Conservation (phyloP, 2,888 invertebrate genomes). For the Dendrolimus houi region DNA sequence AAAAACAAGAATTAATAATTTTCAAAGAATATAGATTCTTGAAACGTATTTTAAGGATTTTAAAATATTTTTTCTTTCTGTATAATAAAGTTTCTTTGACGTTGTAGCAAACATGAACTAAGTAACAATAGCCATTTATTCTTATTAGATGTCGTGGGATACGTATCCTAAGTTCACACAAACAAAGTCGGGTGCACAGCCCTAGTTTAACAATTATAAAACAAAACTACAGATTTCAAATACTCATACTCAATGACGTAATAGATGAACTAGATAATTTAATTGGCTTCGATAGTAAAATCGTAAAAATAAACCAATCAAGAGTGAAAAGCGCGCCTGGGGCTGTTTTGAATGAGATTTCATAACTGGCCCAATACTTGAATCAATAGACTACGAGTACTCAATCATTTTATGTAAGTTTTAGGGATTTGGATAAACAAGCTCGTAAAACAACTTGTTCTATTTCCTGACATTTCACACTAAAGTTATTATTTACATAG, state of each 20-base stretch:
- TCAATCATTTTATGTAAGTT: constrained; percentile 1
- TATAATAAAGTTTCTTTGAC: no score
- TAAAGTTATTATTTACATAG: not conserved
- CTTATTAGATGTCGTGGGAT: no score
- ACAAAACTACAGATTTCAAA: no score
- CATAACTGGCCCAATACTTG: not conserved
- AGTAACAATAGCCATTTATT: no score
- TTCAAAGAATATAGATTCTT: no score
- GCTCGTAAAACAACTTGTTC: constrained; percentile 42
- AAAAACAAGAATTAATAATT: no score
- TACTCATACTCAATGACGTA: not conserved
- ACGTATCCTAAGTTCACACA: no score
- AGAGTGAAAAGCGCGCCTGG: not conserved
- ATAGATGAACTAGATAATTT: not conserved
- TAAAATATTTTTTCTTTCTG: no score
- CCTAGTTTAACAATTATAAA: no score
- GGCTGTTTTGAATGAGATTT: not conserved
- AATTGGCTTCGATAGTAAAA: not conserved
- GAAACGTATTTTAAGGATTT: no score
- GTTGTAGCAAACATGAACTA: no score
- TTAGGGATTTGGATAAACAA: constrained; percentile 38
- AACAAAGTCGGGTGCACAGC: no score
- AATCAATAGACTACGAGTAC: not conserved
- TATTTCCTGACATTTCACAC: constrained; percentile 27
- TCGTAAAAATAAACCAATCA: not conserved